Percentiles rank a stretch among this genome's conserved stretches.
These are phyloP conservation scores for Pomacea canaliculata DNA, from an alignment of 2,888 invertebrate species.

Conservation along the genomic window DNA sequence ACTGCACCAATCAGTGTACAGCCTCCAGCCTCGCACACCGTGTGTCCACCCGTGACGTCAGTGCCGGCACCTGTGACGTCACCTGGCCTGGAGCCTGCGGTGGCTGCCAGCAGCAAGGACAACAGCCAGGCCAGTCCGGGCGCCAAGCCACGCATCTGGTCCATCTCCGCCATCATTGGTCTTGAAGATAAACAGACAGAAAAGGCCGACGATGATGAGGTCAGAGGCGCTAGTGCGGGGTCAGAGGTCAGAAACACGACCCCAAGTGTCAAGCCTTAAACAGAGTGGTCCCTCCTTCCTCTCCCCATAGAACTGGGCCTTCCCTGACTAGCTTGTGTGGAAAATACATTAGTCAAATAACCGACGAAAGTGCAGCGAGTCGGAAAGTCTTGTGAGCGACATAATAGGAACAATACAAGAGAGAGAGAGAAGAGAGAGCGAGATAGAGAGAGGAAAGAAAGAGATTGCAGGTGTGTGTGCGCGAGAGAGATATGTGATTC, in stretches of 20 bases:
- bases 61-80: neutral
- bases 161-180: conserved; percentile 35
- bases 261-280: no score
- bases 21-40: neutral
- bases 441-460: no score
- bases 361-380: no score
- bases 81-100: neutral
- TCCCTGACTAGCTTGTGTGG: no score
- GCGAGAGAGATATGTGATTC: no score
- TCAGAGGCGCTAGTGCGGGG: neutral
- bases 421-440: no score
- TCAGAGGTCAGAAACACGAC: neutral
- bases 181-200: conserved; percentile 6
- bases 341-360: no score
- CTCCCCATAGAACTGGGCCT: neutral
- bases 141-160: conserved; percentile 45
- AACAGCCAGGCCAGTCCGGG: neutral
- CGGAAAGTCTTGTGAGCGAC: no score
- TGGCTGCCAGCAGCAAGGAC: neutral
- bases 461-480: no score
- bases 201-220: neutral
- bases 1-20: neutral
- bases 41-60: neutral
- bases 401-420: no score
- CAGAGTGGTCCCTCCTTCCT: neutral